Conservation (phyloP, 2,888 invertebrate genomes). For the Apeira syringaria region DNA sequence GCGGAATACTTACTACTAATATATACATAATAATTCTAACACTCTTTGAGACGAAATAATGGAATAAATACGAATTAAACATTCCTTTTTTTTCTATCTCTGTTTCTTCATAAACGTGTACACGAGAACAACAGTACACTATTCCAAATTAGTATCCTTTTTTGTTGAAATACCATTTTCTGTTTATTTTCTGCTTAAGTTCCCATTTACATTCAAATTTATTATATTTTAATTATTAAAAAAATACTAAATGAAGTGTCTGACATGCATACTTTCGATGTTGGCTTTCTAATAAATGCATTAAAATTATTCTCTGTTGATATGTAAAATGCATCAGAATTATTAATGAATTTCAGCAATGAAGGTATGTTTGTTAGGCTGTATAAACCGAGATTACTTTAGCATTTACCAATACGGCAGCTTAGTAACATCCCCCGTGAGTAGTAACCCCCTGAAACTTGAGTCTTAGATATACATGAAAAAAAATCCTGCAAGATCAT, state of each 20-base stretch:
- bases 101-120: slow-evolving; percentile 30
- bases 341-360: slow-evolving; percentile 42
- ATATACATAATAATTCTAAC: no score
- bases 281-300: slow-evolving; percentile 41
- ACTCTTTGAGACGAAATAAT: slow-evolving; percentile 40
- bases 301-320: slow-evolving; percentile 19
- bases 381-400: slow-evolving; percentile 60
- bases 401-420: slow-evolving; percentile 84
- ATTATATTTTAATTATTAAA: slow-evolving; percentile 42
- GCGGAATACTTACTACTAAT: no score
- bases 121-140: slow-evolving; percentile 36
- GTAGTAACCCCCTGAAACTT: slow-evolving; percentile 55
- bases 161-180: slow-evolving; percentile 30
- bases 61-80: slow-evolving; percentile 13
- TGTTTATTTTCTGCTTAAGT: slow-evolving; percentile 32
- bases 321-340: slow-evolving; percentile 18
- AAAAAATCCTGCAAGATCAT: slow-evolving; percentile 26
- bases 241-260: slow-evolving; percentile 49
- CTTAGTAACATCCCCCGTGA: slow-evolving; percentile 53
- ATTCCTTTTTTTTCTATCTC: slow-evolving; percentile 24
- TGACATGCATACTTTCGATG: slow-evolving; percentile 70
- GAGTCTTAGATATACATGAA: slow-evolving; percentile 40
- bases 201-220: slow-evolving; percentile 34
- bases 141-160: slow-evolving; percentile 32
- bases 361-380: slow-evolving; percentile 67